These are phyloP conservation scores for Anguilla rostrata DNA, from an alignment of 2,113 vertebrate genomes.

Conservation along the genomic window DNA sequence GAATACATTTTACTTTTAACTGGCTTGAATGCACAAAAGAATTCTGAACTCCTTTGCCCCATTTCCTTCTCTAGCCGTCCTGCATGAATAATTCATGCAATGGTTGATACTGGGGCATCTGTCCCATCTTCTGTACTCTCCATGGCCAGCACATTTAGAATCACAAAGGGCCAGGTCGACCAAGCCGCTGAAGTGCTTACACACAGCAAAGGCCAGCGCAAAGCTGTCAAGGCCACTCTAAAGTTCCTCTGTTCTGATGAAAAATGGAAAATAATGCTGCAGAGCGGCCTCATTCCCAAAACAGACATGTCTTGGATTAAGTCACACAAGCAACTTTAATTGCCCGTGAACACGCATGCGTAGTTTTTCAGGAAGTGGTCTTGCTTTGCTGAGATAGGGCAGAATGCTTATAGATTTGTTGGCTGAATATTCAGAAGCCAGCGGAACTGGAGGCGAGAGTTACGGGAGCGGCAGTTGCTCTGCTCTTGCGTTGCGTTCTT, in stretches of 20 bases:
- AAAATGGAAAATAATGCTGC: neutral
- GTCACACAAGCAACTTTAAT: neutral
- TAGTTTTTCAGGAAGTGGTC: neutral
- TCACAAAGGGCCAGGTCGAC: neutral
- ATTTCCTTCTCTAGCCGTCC: neutral
- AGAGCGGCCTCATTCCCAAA: neutral
- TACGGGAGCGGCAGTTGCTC: neutral
- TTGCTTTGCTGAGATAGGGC: neutral
- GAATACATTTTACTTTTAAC: slow-evolving; percentile 9
- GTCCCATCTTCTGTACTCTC: slow-evolving; percentile 2
- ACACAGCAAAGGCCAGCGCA: neutral
- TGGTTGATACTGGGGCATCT: neutral
- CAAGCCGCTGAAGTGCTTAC: neutral
- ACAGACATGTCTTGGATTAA: neutral
- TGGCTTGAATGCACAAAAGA: neutral
- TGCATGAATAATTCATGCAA: neutral
- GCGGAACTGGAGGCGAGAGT: neutral
- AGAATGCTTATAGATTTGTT: neutral
- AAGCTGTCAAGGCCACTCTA: neutral
- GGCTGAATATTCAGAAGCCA: neutral
- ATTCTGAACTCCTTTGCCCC: neutral
- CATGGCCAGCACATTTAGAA: neutral
- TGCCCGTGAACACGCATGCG: neutral
- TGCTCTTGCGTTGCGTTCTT: neutral
- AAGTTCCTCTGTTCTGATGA: neutral